Conservation (phyloP, 2,888 invertebrate genomes). For the Aphidius colemani region DNA sequence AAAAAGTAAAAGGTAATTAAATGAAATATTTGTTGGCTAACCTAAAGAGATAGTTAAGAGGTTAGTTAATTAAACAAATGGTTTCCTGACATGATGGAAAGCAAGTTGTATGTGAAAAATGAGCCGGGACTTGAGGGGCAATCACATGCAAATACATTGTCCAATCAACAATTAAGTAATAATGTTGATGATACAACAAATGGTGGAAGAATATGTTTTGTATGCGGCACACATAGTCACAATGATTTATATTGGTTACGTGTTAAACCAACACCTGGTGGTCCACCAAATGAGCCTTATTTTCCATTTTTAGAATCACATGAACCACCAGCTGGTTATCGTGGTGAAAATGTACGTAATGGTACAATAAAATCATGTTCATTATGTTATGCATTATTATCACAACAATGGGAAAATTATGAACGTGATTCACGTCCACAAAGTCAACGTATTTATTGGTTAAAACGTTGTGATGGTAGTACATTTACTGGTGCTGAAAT, state of each 20-base stretch:
- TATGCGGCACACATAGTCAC: slow-evolving; percentile 75
- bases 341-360: slow-evolving; percentile 57
- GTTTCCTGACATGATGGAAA: slow-evolving; percentile 62
- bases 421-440: slow-evolving; percentile 85
- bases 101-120: slow-evolving; percentile 74
- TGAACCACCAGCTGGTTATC: slow-evolving; percentile 81
- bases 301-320: slow-evolving; percentile 92
- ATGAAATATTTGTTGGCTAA: too few relatives aligned
- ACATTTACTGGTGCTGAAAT: slow-evolving; percentile 89
- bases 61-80: slow-evolving; percentile 41
- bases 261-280: slow-evolving; percentile 71
- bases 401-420: slow-evolving; percentile 91
- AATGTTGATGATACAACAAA: slow-evolving; percentile 38
- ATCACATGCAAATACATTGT: slow-evolving; percentile 44
- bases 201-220: slow-evolving; percentile 64
- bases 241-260: slow-evolving; percentile 67
- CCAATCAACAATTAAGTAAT: slow-evolving; percentile 33
- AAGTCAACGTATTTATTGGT: slow-evolving; percentile 86
- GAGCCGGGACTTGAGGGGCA: slow-evolving; percentile 66
- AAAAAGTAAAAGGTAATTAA: too few relatives aligned
- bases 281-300: slow-evolving; percentile 75
- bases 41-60: too few relatives aligned
- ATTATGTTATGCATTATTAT: slow-evolving; percentile 83
- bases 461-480: slow-evolving; percentile 89
- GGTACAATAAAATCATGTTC: slow-evolving; percentile 75